Evolutionary conservation across 2,888 invertebrate species (phyloP).

Genomic region (Cancer borealis): DNA sequence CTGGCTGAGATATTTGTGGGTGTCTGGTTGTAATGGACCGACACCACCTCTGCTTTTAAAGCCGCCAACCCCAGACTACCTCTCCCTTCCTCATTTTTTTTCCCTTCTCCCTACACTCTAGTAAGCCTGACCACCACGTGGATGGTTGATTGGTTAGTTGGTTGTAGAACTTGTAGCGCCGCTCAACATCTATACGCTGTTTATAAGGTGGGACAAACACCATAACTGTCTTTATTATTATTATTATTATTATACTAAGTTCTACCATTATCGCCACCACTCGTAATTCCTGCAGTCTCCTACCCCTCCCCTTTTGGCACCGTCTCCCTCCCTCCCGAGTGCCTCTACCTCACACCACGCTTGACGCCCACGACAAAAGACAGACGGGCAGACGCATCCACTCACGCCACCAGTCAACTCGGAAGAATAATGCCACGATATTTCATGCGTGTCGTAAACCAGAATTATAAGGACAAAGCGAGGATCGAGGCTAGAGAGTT

Average conservation of each 20-base stretch:
- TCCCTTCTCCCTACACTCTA: not conserved
- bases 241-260: not conserved
- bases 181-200: not conserved
- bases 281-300: not conserved
- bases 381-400: not conserved
- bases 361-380: not conserved
- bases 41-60: not conserved
- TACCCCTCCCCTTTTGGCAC: not conserved
- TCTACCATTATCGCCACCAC: not conserved
- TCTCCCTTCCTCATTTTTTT: conserved; percentile 22
- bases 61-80: not conserved
- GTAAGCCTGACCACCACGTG: not conserved
- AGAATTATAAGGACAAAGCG: no score
- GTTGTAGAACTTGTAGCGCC: not conserved
- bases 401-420: no score
- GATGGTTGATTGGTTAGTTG: not conserved
- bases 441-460: no score
- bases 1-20: conserved; percentile 15
- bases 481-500: no score
- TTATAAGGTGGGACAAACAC: not conserved
- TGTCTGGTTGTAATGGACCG: not conserved
- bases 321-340: not conserved
- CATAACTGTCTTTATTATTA: not conserved
- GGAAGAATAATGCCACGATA: no score
- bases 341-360: not conserved